phyloP scores from a whole-genome alignment of 2,797 vertebrate species.

The Scarus forsteni region DNA sequence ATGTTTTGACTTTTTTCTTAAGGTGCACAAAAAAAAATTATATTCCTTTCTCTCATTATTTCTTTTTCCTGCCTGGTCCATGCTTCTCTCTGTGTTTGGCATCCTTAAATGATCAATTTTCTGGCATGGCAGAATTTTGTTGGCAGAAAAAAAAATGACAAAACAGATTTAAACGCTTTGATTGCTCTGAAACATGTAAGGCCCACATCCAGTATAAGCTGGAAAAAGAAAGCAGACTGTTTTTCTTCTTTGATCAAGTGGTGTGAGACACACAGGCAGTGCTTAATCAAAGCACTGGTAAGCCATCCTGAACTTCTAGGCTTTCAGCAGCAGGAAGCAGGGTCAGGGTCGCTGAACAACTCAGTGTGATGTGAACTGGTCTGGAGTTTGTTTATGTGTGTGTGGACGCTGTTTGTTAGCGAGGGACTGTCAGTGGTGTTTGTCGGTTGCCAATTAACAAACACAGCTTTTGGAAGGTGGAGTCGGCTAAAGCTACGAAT shows the following conservation, averaged over 20 bases:
- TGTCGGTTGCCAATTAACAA: conserved; percentile 70
- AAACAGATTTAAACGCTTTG: conserved; percentile 49
- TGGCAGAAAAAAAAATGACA: conserved; percentile 27
- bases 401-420: conserved; percentile 36
- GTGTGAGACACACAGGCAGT: conserved; percentile 65
- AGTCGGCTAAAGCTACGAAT: conserved; percentile 30
- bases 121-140: conserved; percentile 23
- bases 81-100: background rate
- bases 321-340: conserved; percentile 71
- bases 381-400: conserved; percentile 35
- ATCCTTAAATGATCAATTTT: conserved; percentile 31
- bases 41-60: too few species aligned
- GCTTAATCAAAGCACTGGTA: conserved; percentile 77
- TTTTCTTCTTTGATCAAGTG: conserved; percentile 67
- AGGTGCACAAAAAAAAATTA: too few species aligned
- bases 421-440: conserved; percentile 44
- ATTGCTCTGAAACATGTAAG: conserved; percentile 50
- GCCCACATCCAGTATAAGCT: conserved; percentile 35
- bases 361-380: conserved; percentile 66
- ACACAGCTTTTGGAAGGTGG: conserved; percentile 49
- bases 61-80: too few species aligned
- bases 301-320: conserved; percentile 70
- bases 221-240: conserved; percentile 24
- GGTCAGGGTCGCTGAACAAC: conserved; percentile 68
- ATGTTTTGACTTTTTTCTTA: too few species aligned